Base-by-base conservation (phyloP, 2,888 invertebrate genomes). In the Phaonia tiefii region DNA sequence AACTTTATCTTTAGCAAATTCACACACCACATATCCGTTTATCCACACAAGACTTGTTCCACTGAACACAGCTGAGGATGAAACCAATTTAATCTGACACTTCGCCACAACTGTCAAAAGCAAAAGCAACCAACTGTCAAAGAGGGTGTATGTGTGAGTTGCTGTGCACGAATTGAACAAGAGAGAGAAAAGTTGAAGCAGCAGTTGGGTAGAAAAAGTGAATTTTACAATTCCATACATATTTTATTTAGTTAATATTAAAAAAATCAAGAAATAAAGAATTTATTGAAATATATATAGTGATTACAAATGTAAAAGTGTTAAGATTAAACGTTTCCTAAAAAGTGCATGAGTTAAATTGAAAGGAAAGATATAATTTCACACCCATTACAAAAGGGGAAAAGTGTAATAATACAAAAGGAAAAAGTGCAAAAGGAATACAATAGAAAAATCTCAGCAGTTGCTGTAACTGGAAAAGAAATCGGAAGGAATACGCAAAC, bases 141-240 rank as follows among this genome's bases (percentile, higher is more conserved):
- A 74, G 54, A 51, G 63, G 75, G 31, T 77, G 78, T 75, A 67
- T 83, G 77, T 80, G 79, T 81, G 80, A 80, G 85, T 85, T 82
- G 83, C 83, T 82, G 79, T 78, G 69, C 78, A 80, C 83, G 84
- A 84, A 83, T 83, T 83, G 84, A 86, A 84, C 63, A 82, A 84
- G 85, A 80, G 81, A 80, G 84, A 31, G 31, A 85, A 51, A 83
- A 84, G 81, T 80, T 83, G n/a, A 8, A 5, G 73, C 39, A 73
- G 71, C 49, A 80, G 76, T 66, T 20, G 56, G 20, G 83, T n/a
- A n/a, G n/a, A 82, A 84, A 80, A 80, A 76, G 77, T 84, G 70
- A 80, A 31, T 31, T 31, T 31, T 31, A 8, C 4, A 31, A 8
- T 31, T 8, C 31, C 31, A 31, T 31, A 3, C 31, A 31, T 31